Evolutionary conservation across 2,888 invertebrate species (phyloP), one percentile per base, ranked within the genome.

Genomic region (Epistrophe grossulariae): DNA sequence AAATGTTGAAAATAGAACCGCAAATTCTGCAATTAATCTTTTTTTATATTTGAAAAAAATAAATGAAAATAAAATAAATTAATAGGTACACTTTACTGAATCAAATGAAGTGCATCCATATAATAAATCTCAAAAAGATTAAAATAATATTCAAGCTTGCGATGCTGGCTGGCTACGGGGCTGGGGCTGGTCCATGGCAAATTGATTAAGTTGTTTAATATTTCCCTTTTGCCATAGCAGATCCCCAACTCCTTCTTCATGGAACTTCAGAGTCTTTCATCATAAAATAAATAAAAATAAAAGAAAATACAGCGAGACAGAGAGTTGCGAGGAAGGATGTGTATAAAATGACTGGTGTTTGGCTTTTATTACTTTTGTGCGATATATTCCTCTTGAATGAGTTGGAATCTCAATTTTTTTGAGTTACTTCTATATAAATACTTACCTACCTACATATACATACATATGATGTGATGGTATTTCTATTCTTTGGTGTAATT

Each of bases 61-160:
- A 40, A 8, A 35, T 6, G 2, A 31, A 31, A 31, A 31, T 60
- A 68, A 35, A 48, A 72, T 19, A 66, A 59, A 71, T 17, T 59
- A 68, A 57, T 31, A 48, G 62, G 45, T 81, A 81, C 68, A 68
- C 55, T 70, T 35, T 28, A 71, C 73, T 78, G 59, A 78, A 52
- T 40, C 83, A 87, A 76, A 87, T 83, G 83, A 87, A 79, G 79
- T 79, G 79, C 82, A 87, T 87, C 87, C 87, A 87, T 87, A 50
- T 55, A 55, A 55, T 52, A 87, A 87, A 79, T 74, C 60, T 50
- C 68, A 15, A 68, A 79, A 70, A 76, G 83, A 87, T 87, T 79
- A 83, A 87, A 83, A 83, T 79, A 71, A 83, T 79, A 66, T 79
- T 57, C 87, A 71, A 79, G 59, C 74, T 76, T 71, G 70, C 50